Evolutionary conservation across 2,888 invertebrate species (phyloP).

Genomic region (Leptinotarsa rubiginosa): DNA sequence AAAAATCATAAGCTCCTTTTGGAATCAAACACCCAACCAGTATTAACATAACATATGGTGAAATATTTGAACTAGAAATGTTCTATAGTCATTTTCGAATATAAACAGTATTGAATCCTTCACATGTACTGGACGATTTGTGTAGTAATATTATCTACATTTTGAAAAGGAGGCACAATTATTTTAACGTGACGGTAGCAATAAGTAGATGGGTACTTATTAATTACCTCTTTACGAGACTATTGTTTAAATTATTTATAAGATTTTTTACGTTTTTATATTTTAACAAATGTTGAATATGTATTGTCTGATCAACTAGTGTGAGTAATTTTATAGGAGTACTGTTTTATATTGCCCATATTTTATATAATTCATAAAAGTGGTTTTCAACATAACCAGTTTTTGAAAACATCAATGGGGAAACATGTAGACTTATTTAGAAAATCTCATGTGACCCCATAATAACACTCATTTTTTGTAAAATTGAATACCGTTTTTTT

Average conservation of each 20-base stretch:
- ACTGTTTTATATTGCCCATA: neutral
- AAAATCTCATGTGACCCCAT: neutral
- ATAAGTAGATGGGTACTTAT: neutral
- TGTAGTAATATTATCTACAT: neutral
- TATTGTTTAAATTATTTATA: neutral
- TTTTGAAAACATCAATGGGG: neutral
- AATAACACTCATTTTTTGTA: neutral
- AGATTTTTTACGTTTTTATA: conserved; percentile 15
- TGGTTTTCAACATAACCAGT: neutral
- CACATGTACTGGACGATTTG: no score
- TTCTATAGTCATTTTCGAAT: no score
- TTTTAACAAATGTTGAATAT: conserved; percentile 11
- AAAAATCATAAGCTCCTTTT: neutral
- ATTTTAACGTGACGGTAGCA: neutral
- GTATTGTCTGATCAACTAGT: neutral
- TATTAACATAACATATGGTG: neutral
- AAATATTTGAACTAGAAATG: no score
- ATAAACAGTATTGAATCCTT: neutral
- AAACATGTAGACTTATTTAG: no score
- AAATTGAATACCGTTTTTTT: neutral
- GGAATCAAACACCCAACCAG: neutral
- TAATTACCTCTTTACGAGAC: neutral
- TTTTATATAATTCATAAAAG: neutral
- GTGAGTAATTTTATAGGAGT: neutral
- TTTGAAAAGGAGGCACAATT: neutral